Percentiles rank a stretch among this genome's conserved stretches.
phyloP scores from a whole-genome alignment of 1,140 invertebrate genomes.

The Ceratina calcarata region DNA sequence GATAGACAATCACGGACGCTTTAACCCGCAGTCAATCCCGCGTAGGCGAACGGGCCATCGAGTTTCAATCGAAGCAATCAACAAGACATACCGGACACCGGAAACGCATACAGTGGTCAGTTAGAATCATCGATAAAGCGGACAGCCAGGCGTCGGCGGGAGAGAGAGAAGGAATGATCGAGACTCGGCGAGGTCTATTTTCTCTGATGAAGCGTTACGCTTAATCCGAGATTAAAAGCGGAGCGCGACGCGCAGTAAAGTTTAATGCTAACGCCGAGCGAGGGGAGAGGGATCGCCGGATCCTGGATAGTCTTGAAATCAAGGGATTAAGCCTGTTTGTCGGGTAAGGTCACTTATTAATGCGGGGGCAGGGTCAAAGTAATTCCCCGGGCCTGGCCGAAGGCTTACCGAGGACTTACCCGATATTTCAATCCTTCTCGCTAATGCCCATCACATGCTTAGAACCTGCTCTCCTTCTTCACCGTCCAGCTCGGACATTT shows the following conservation, averaged over 20 bases:
- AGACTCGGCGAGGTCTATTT: slow-evolving; percentile 41
- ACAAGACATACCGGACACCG: not conserved
- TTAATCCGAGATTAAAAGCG: slow-evolving; percentile 53
- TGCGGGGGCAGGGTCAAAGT: slow-evolving; percentile 67
- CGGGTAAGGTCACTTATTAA: slow-evolving; percentile 69
- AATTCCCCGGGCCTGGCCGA: slow-evolving; percentile 59
- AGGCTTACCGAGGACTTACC: slow-evolving; percentile 66
- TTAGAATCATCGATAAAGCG: slow-evolving; percentile 1
- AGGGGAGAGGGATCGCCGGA: slow-evolving; percentile 24
- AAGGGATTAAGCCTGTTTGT: slow-evolving; percentile 64
- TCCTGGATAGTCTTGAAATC: slow-evolving; percentile 57
- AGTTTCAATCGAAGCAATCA: not conserved
- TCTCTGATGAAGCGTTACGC: slow-evolving; percentile 42
- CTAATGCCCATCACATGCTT: slow-evolving; percentile 60
- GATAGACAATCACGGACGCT: not conserved
- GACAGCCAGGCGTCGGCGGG: not conserved
- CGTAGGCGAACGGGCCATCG: not conserved
- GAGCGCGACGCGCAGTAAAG: slow-evolving; percentile 40
- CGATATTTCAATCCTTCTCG: slow-evolving; percentile 61
- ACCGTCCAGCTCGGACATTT: no score
- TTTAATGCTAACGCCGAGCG: slow-evolving; percentile 47
- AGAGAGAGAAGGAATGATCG: not conserved
- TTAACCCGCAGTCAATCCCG: not conserved
- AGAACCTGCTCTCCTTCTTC: not conserved
- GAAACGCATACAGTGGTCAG: not conserved